Evolutionary conservation across 2,113 vertebrate genomes (phyloP).

Genomic region (Campylomormyrus numenius): DNA sequence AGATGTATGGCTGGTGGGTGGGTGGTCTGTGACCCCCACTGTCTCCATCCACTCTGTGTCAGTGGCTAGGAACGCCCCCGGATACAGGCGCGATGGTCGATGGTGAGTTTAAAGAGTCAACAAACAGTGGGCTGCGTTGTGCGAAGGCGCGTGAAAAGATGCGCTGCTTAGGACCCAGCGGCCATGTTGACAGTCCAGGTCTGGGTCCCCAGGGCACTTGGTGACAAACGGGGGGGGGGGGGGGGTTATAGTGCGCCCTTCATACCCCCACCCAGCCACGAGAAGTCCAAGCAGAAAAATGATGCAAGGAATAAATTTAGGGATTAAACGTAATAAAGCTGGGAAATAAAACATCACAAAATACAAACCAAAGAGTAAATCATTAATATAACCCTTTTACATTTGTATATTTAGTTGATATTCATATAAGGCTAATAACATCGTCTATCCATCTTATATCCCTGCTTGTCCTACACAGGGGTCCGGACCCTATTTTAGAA

Average conservation of each 20-base stretch:
- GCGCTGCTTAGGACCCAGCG: neutral
- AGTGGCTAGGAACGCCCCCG: neutral
- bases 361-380: neutral
- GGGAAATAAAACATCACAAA: neutral
- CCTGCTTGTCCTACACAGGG: neutral
- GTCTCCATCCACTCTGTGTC: neutral
- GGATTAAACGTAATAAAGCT: neutral
- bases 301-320: neutral
- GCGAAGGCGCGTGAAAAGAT: neutral
- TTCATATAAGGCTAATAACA: neutral
- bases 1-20: constrained; percentile 13
- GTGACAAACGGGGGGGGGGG: neutral
- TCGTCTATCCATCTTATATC: neutral
- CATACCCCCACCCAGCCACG: neutral
- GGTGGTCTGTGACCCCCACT: neutral
- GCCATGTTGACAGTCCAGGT: neutral
- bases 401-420: neutral
- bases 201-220: neutral
- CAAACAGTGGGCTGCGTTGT: neutral
- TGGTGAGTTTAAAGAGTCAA: neutral
- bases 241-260: neutral
- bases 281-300: neutral
- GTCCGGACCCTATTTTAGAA: neutral
- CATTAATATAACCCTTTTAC: neutral
- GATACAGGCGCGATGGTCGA: neutral